These are phyloP conservation scores for Andrena fulva DNA, from an alignment of 2,888 invertebrate genomes.

Conservation along the genomic window DNA sequence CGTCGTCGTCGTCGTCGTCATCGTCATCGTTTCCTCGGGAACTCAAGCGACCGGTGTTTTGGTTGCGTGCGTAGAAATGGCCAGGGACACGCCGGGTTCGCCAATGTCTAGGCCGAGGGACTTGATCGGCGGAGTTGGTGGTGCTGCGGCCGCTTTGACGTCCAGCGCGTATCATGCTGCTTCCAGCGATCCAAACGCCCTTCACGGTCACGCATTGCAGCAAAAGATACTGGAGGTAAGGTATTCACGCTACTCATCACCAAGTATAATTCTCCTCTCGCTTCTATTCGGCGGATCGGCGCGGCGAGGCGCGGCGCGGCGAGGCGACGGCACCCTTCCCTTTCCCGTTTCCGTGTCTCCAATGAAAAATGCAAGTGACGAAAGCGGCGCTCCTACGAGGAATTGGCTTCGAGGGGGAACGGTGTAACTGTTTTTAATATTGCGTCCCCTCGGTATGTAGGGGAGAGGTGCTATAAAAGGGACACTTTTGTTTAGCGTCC, in stretches of 20 bases:
- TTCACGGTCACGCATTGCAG: slow-evolving; percentile 88
- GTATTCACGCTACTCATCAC: slow-evolving; percentile 57
- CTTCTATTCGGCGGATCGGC: neutral
- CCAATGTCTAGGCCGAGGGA: slow-evolving; percentile 84
- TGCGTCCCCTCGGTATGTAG: neutral
- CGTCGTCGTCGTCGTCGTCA: neutral
- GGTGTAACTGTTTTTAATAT: too few relatives aligned
- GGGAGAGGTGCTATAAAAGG: too few relatives aligned
- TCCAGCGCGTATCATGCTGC: slow-evolving; percentile 45
- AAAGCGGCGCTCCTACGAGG: too few relatives aligned
- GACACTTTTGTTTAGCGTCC: too few relatives aligned
- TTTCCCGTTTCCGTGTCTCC: too few relatives aligned
- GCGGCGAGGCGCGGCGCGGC: too few relatives aligned
- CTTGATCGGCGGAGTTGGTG: slow-evolving; percentile 83
- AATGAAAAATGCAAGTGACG: too few relatives aligned
- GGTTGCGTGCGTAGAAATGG: slow-evolving; percentile 80
- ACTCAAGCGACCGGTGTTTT: slow-evolving; percentile 30
- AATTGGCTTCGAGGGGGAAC: too few relatives aligned
- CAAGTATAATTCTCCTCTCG: neutral
- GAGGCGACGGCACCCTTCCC: too few relatives aligned
- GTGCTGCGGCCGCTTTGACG: slow-evolving; percentile 85
- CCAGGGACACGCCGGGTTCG: slow-evolving; percentile 85
- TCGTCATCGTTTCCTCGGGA: neutral
- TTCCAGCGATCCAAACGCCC: slow-evolving; percentile 56
- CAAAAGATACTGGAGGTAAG: slow-evolving; percentile 90